These are phyloP conservation scores for Thymelicus lineola DNA, from an alignment of 2,888 invertebrate genomes.

Conservation along the genomic window DNA sequence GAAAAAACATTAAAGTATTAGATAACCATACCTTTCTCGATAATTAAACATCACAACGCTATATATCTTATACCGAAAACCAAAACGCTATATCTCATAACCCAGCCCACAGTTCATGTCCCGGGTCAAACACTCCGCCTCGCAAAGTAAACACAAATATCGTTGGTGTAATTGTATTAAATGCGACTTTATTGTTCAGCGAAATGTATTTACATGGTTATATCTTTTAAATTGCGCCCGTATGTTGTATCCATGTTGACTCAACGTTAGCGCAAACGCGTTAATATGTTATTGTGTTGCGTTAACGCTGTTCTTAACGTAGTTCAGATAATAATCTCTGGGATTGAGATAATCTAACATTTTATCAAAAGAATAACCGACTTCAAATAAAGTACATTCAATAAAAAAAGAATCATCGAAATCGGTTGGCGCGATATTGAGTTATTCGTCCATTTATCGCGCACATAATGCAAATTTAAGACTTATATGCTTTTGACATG, in stretches of 20 bases:
- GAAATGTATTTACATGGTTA: slow-evolving; percentile 63
- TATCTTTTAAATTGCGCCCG: slow-evolving; percentile 62
- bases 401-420: no score
- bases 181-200: slow-evolving; percentile 77
- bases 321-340: no score
- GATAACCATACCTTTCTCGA: no score
- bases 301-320: not conserved
- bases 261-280: slow-evolving; percentile 28
- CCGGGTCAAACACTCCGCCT: slow-evolving; percentile 65
- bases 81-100: slow-evolving; percentile 1
- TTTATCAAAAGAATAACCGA: no score
- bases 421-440: no score
- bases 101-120: slow-evolving; percentile 38
- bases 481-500: no score
- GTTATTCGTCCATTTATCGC: no score
- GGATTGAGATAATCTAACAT: no score
- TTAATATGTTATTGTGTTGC: slow-evolving; percentile 14
- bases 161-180: slow-evolving; percentile 79
- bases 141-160: slow-evolving; percentile 79
- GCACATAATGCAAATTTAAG: no score
- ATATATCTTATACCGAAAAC: not conserved
- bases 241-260: slow-evolving; percentile 52
- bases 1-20: no score
- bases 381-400: no score
- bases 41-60: not conserved